A percentile compares a stretch with the other conserved stretches of the same genome.
These are phyloP conservation scores for Apostichopus californicus DNA, from an alignment of 35 echinoderm and acorn worm genomes.

Conservation along the genomic window DNA sequence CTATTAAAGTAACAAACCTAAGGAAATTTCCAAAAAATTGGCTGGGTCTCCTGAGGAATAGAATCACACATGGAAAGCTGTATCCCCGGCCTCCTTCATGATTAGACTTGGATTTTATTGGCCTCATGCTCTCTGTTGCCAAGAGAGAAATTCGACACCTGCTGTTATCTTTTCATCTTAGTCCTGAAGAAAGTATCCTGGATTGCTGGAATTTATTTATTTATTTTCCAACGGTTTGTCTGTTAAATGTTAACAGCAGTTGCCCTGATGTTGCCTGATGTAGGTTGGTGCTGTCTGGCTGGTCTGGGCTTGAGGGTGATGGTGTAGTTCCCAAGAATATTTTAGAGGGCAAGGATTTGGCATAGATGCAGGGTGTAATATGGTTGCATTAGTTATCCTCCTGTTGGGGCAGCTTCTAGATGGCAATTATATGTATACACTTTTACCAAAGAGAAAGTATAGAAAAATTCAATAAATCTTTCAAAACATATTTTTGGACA, in stretches of 20 bases:
- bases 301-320: no score
- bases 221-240: not conserved
- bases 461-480: no score
- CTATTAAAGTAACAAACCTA: slow-evolving; percentile 15
- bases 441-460: no score
- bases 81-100: slow-evolving; percentile 6
- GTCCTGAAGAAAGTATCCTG: not conserved
- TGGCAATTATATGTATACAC: no score
- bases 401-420: no score
- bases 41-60: not conserved
- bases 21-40: not conserved
- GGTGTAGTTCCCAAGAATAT: no score
- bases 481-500: no score
- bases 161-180: slow-evolving; percentile 33
- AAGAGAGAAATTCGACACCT: slow-evolving; percentile 28
- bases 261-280: not conserved
- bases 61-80: not conserved
- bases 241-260: not conserved
- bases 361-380: not conserved
- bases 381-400: not conserved
- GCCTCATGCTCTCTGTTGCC: slow-evolving; percentile 23
- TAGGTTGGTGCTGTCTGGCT: not conserved
- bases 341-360: not conserved
- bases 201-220: not conserved
- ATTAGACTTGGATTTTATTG: slow-evolving; percentile 33